Evolutionary conservation across 1,140 invertebrate species (phyloP).

Genomic region (Drosophila mojavensis): DNA sequence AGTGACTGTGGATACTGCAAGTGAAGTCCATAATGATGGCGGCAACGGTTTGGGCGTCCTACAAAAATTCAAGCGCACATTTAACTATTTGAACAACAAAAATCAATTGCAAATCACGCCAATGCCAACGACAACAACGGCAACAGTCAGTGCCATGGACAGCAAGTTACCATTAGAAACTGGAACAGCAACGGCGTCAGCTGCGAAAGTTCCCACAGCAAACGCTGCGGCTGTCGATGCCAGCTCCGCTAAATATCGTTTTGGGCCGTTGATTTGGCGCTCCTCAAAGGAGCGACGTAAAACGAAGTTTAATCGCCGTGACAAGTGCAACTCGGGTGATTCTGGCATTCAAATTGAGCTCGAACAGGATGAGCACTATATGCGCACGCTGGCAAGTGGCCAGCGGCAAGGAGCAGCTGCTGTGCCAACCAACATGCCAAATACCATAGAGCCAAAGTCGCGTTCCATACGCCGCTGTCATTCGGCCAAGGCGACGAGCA

Average conservation of each 20-base stretch:
- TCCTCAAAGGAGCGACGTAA: conserved; percentile 89
- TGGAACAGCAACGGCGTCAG: conserved; percentile 16
- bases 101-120: conserved; percentile 64
- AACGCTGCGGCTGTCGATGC: conserved; percentile 28
- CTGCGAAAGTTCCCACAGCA: neutral
- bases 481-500: conserved; percentile 70
- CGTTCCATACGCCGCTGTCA: conserved; percentile 70
- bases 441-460: conserved; percentile 37
- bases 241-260: conserved; percentile 83
- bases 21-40: conserved; percentile 1
- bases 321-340: conserved; percentile 91
- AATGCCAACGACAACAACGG: conserved; percentile 32
- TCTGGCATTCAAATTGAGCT: conserved; percentile 90
- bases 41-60: conserved; percentile 85
- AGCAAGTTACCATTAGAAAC: conserved; percentile 38
- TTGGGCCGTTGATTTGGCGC: conserved; percentile 89
- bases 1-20: neutral
- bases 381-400: conserved; percentile 20
- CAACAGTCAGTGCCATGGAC: conserved; percentile 5
- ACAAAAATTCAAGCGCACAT: conserved; percentile 89
- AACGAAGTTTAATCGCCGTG: conserved; percentile 88
- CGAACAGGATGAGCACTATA: conserved; percentile 80
- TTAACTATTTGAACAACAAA: conserved; percentile 85
- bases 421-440: conserved; percentile 6
- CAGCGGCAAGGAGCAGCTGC: conserved; percentile 6